phyloP scores from a whole-genome alignment of 2,797 vertebrate species.

The Centropyge bicolor region DNA sequence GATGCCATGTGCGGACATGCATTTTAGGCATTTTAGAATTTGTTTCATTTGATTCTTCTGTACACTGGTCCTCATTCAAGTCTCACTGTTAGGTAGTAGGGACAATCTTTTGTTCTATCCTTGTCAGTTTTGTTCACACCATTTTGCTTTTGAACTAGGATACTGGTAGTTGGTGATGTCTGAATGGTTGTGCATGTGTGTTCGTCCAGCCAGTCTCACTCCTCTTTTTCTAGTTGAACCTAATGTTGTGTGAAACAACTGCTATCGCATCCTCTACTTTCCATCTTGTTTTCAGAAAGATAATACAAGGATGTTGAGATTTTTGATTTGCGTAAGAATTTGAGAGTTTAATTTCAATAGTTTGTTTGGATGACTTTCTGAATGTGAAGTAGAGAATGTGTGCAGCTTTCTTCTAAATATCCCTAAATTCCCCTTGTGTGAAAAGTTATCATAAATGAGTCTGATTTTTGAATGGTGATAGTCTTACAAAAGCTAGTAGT shows the following conservation, averaged over 20 bases:
- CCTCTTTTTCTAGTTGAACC: slow-evolving; percentile 88
- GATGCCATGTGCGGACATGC: slow-evolving; percentile 86
- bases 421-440: slow-evolving; percentile 80
- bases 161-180: slow-evolving; percentile 90
- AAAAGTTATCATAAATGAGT: slow-evolving; percentile 87
- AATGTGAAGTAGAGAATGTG: slow-evolving; percentile 88
- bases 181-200: slow-evolving; percentile 95
- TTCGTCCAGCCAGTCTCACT: slow-evolving; percentile 90
- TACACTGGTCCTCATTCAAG: slow-evolving; percentile 89
- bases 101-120: slow-evolving; percentile 81
- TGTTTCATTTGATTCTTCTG: slow-evolving; percentile 90
- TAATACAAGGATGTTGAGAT: slow-evolving; percentile 76
- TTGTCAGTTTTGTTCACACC: slow-evolving; percentile 75
- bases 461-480: slow-evolving; percentile 80
- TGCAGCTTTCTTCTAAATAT: slow-evolving; percentile 84
- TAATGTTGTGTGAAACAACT: slow-evolving; percentile 82
- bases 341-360: slow-evolving; percentile 82
- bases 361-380: slow-evolving; percentile 85
- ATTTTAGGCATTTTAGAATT: slow-evolving; percentile 89
- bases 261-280: slow-evolving; percentile 76
- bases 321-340: slow-evolving; percentile 85
- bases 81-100: slow-evolving; percentile 87
- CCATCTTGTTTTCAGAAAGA: slow-evolving; percentile 86
- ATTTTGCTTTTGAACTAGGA: slow-evolving; percentile 91
- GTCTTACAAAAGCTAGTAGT: slow-evolving; percentile 85